Evolutionary conservation across 1,140 invertebrate species (phyloP).

Genomic region (Condylostylus longicornis): DNA sequence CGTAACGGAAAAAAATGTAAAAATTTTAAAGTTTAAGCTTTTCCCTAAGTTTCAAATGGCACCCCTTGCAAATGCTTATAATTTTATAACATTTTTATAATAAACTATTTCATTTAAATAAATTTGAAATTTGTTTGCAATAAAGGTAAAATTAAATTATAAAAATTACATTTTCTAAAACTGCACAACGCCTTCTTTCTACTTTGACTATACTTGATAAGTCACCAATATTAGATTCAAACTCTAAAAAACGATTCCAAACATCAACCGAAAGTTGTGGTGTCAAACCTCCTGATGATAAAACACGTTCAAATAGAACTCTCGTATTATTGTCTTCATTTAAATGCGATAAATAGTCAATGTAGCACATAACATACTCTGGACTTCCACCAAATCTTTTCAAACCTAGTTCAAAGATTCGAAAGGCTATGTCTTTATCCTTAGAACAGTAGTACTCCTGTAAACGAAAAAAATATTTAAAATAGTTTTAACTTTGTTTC

Average conservation of each 20-base stretch:
- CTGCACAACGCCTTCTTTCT: constrained; percentile 78
- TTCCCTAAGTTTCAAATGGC: too few relatives aligned
- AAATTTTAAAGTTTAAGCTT: too few relatives aligned
- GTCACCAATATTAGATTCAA: constrained; percentile 97
- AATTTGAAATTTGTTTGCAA: background rate
- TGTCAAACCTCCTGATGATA: constrained; percentile 83
- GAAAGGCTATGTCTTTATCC: constrained; percentile 95
- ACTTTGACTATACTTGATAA: constrained; percentile 96
- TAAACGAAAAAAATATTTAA: too few relatives aligned
- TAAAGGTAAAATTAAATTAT: constrained; percentile 4
- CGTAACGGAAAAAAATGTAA: too few relatives aligned
- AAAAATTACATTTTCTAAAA: constrained; percentile 72
- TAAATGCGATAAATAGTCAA: constrained; percentile 93
- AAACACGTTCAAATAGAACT: constrained; percentile 90
- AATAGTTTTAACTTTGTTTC: too few relatives aligned
- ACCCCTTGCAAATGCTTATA: background rate
- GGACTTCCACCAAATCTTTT: constrained; percentile 92
- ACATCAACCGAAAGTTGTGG: constrained; percentile 93
- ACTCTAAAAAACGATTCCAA: constrained; percentile 96
- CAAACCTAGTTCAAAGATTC: constrained; percentile 94
- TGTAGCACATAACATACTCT: constrained; percentile 89
- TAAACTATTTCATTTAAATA: background rate
- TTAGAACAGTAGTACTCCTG: constrained; percentile 99
- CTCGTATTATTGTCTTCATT: constrained; percentile 99
- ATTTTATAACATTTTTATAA: too few relatives aligned